Evolutionary conservation across 2,888 invertebrate genomes (phyloP).

Genomic region (Eupsilia transversa): DNA sequence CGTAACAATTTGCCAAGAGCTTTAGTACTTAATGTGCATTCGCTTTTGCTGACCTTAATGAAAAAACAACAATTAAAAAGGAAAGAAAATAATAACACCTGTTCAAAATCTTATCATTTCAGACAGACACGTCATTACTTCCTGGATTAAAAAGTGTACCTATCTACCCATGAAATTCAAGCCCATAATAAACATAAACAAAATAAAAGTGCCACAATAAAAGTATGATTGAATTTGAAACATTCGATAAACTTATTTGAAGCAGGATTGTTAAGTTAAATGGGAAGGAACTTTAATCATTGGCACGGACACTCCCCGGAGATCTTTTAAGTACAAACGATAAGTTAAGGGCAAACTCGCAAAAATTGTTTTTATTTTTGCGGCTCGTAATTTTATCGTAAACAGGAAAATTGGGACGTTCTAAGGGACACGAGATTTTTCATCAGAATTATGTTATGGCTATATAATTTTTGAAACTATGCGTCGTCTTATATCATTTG

Average conservation of each 20-base stretch:
- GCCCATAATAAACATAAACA: constrained; percentile 1
- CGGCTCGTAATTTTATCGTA: constrained; percentile 27
- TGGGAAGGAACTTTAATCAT: constrained; percentile 68
- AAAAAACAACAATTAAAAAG: not conserved
- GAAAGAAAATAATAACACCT: too few relatives aligned
- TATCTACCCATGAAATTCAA: not conserved
- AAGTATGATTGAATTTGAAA: constrained; percentile 61
- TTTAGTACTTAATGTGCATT: too few relatives aligned
- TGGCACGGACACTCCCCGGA: constrained; percentile 60
- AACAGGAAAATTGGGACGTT: constrained; percentile 30
- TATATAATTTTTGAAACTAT: not conserved
- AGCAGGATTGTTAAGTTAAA: constrained; percentile 63
- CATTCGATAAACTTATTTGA: constrained; percentile 62
- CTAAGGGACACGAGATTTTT: not conserved
- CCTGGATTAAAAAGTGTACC: not conserved
- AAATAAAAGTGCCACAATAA: constrained; percentile 23
- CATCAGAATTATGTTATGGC: not conserved
- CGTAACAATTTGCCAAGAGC: too few relatives aligned
- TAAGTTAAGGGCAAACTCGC: constrained; percentile 66
- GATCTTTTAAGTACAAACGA: constrained; percentile 65
- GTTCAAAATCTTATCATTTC: not conserved
- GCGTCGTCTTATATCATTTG: not conserved
- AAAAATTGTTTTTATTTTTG: constrained; percentile 31
- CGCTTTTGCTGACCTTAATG: not conserved
- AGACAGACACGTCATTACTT: too few relatives aligned